These are phyloP conservation scores for Bovichtus variegatus DNA, from an alignment of 2,797 vertebrate species.

Conservation along the genomic window DNA sequence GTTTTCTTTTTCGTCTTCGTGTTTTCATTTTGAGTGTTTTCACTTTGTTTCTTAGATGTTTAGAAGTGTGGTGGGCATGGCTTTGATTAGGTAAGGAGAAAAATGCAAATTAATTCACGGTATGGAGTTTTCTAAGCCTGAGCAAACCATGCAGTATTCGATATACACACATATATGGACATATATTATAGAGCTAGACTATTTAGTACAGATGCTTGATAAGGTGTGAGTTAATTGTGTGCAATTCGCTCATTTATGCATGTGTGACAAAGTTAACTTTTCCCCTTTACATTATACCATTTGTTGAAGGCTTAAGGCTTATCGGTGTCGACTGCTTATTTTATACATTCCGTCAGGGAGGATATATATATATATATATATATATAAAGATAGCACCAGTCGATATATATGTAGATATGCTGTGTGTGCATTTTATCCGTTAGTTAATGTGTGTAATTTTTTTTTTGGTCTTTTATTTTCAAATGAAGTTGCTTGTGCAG, in stretches of 20 bases:
- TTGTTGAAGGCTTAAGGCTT: conserved; percentile 93
- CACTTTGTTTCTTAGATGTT: conserved; percentile 87
- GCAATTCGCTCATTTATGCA: conserved; percentile 99
- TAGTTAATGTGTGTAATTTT: conserved; percentile 84
- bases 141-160: conserved; percentile 98
- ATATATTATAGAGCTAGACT: conserved; percentile 92
- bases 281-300: conserved; percentile 91
- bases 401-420: conserved; percentile 74
- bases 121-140: conserved; percentile 95
- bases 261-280: conserved; percentile 93
- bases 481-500: conserved; percentile 98
- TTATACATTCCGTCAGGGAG: conserved; percentile 99
- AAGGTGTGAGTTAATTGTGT: conserved; percentile 98
- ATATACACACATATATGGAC: conserved; percentile 87
- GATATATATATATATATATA: conserved; percentile 77
- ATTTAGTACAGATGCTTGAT: conserved; percentile 99
- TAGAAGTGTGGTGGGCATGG: conserved; percentile 94
- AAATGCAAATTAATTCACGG: conserved; percentile 90
- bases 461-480: conserved; percentile 79
- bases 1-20: conserved; percentile 80
- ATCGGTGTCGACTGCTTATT: conserved; percentile 95
- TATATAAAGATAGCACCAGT: conserved; percentile 40
- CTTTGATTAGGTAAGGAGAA: conserved; percentile 92
- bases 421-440: conserved; percentile 80
- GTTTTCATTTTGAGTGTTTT: conserved; percentile 82